Base-by-base conservation (phyloP, 2,888 invertebrate genomes). In the Nymphalis c-album region DNA sequence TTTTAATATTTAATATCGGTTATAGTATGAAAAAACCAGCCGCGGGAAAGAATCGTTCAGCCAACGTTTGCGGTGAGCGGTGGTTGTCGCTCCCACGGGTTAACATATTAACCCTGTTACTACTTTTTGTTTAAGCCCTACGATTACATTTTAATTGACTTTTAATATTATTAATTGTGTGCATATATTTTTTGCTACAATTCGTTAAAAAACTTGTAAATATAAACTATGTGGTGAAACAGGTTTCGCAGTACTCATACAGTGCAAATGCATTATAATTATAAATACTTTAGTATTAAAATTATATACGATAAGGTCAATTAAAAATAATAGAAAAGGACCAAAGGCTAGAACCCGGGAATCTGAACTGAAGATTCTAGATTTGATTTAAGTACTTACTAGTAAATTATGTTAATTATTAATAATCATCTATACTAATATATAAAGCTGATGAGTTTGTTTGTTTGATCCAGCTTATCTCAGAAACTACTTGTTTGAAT, bases 31-130 rank as follows among this genome's bases (percentile, higher is more conserved):
- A 35, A 35, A 57, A 13, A 67, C 31, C 61, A 35, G n/a, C 17
- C 60, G 51, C 53, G 61, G 45, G 69, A 67, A 63, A 47, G 63
- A 60, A 55, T 55, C 7, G 53, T 47, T 22, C 60, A 40, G 22
- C 7, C 26, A n/a, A n/a, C 7, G 26, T 55, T 31, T 60, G 62
- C 59, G 58, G 62, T 65, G 53, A 51, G 74, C 69, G 73, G 74
- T 71, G 51, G 20, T 55, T 26, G 70, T 46, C 71, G 69, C 71
- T 77, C 77, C 75, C 78, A 77, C 78, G 77, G 72, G 73, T 59
- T 73, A 71, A 68, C 71, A 70, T 67, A 74, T 74, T 75, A 70
- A 75, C 75, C 75, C 73, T 60, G 17, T 55, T 65, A 60, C 35
- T 46, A 45, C n/a, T 45, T 58, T 62, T 60, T 66, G 26, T 51